Base-by-base conservation (phyloP, 2,888 invertebrate genomes). In the Podabrus alpinus region DNA sequence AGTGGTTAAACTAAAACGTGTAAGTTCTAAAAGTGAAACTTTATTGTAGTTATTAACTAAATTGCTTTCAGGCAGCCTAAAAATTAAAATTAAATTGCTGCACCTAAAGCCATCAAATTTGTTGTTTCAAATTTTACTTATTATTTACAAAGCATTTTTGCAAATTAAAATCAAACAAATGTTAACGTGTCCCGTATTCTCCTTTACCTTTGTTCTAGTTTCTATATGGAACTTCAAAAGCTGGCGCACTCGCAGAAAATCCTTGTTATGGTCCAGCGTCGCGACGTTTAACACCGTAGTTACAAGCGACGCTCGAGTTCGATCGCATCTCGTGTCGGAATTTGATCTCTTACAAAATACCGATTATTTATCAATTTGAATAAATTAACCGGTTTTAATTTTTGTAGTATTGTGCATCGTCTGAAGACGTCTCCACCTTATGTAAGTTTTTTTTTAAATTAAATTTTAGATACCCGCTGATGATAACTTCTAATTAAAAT, bases 251-350 rank as follows among this genome's bases (percentile, higher is more conserved):
- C 76, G 76, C 76, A 76, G 71, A 69, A 71, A 73, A 71, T 67
- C 74, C 60, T 59, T 67, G 69, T 74, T 67, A 74, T 79, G 81
- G 80, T 79, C 81, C 80, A 80, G 80, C 82, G 78, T 81, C 82
- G 79, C 77, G 81, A 81, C 81, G 82, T 79, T 82, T 76, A 74
- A 77, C 76, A 76, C 80, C 79, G 83, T 82, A 83, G 83, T 83
- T 81, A 81, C 81, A 80, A 81, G 79, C 81, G 83, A 82, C 82
- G 82, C 80, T 81, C 78, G 77, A 79, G 73, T 72, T 79, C 69
- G 81, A 78, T 79, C 80, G 82, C 79, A 77, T 79, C 78, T 79
- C 75, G 75, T 62, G 69, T 61, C 72, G 69, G 61, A 69, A n/a
- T 66, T 17, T 24, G 16, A 29, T 24, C 68, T 59, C 19, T 66